Evolutionary conservation across 2,113 vertebrate species (phyloP).

Genomic region (Chlamydotis undulata): DNA sequence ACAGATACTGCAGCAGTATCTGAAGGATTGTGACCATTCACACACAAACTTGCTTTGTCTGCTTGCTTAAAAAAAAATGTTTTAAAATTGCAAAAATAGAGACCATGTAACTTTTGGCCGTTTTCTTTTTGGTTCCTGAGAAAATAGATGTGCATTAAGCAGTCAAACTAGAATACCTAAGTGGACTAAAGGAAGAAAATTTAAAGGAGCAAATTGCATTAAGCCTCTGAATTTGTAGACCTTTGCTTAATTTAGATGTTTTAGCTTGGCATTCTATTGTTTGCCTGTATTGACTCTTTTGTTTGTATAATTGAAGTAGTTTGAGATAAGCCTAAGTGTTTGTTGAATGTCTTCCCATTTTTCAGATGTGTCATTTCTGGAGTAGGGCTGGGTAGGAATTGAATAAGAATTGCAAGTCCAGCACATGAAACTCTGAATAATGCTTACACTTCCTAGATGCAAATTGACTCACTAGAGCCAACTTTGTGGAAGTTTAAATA

Average conservation of each 20-base stretch:
- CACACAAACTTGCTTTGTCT: neutral
- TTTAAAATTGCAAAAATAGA: neutral
- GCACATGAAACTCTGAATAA: neutral
- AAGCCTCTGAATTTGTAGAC: neutral
- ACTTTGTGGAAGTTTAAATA: neutral
- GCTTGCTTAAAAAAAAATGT: neutral
- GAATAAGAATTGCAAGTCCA: neutral
- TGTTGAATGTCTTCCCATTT: neutral
- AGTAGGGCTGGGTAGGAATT: neutral
- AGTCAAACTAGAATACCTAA: neutral
- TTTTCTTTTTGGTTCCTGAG: neutral
- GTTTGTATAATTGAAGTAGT: neutral
- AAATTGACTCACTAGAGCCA: neutral
- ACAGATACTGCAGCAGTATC: accelerated
- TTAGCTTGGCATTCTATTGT: neutral
- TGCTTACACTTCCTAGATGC: neutral
- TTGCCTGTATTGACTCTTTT: neutral
- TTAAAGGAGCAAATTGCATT: neutral
- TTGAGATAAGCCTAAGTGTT: neutral
- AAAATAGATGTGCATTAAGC: neutral
- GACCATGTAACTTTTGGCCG: neutral
- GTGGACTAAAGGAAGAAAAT: neutral
- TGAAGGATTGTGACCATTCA: neutral
- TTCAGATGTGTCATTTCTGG: neutral
- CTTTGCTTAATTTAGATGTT: neutral